These are phyloP conservation scores for Protonemura montana DNA, from an alignment of 2,888 invertebrate genomes.

Conservation along the genomic window DNA sequence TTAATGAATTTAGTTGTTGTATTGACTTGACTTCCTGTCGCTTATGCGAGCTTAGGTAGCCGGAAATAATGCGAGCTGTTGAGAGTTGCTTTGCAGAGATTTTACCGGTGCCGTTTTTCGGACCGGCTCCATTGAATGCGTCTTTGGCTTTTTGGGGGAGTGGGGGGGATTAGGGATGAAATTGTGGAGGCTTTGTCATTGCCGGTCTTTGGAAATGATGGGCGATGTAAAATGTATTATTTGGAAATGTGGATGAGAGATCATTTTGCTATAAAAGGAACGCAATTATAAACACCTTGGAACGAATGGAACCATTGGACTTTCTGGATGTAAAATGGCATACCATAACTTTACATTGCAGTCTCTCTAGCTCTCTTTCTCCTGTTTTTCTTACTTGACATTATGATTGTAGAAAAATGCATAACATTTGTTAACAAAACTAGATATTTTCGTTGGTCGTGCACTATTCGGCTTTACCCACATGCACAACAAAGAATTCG, in stretches of 20 bases:
- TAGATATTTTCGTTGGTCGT: too few relatives aligned
- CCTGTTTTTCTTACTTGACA: too few relatives aligned
- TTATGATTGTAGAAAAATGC: too few relatives aligned
- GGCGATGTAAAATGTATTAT: not conserved
- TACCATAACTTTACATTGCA: too few relatives aligned
- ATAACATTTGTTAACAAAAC: too few relatives aligned
- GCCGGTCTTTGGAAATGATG: not conserved
- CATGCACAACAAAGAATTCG: too few relatives aligned
- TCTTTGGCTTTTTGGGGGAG: not conserved
- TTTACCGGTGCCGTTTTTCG: not conserved
- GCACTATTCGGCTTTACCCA: too few relatives aligned
- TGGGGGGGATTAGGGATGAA: not conserved
- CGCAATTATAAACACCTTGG: not conserved
- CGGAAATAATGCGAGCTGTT: conserved; percentile 22
- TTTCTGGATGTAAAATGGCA: not conserved
- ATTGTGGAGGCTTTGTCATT: not conserved
- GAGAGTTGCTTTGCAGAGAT: not conserved
- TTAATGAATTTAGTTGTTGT: conserved; percentile 31
- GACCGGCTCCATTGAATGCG: not conserved
- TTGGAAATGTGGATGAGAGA: not conserved
- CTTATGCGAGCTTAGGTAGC: not conserved
- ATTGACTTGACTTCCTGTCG: conserved; percentile 17
- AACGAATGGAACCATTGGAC: not conserved
- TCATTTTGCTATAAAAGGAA: not conserved
- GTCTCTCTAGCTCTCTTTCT: too few relatives aligned